Evolutionary conservation across 2,797 vertebrate genomes (phyloP), one percentile per base, ranked within the genome.

Genomic region (Typhlichthys subterraneus): DNA sequence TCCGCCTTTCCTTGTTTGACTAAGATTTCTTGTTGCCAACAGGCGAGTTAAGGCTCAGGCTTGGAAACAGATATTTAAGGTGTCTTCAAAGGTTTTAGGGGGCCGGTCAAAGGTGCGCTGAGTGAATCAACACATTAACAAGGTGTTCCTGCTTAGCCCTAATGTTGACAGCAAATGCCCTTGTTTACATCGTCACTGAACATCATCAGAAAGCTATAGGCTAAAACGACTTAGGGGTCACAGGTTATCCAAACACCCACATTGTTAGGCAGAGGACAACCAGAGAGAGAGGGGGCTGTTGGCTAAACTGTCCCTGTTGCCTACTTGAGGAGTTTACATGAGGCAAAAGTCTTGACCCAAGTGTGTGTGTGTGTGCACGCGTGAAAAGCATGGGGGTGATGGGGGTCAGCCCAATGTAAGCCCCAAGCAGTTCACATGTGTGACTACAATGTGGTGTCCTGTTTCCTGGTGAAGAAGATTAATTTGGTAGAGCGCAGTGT

Each of bases 181-280:
- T 15, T 73, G 70, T 85, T 85, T 80, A 77, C 65, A 49, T 51
- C 17, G 31, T 46, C 33, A 13, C 61, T 77, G 75, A 4, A 46
- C n/a, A 45, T 50, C 45, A 70, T 76, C 80, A 76, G 80, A 71
- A 59, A 73, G 69, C 53, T 69, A 58, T 46, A 0, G 58, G 10
- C 63, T 78, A 63, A 31, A 79, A 58, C 52, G 17, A 0, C 0
- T 50, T 2, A 68, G 90, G 86, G 90, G 87, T 89, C 87, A 84
- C 60, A 86, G 84, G 85, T 88, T 65, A 45, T 84, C 59, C 84
- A 89, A 89, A 90, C 84, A 89, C 49, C 14, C 64, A 38, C 55
- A 60, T 80, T 81, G 73, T 65, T 23, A 51, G 63, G 62, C 57
- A 57, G 53, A 71, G 65, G 72, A 79, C 67, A 70, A 63, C 53